Evolutionary conservation across 2,797 vertebrate genomes (phyloP).

Genomic region (Acanthornis magna): DNA sequence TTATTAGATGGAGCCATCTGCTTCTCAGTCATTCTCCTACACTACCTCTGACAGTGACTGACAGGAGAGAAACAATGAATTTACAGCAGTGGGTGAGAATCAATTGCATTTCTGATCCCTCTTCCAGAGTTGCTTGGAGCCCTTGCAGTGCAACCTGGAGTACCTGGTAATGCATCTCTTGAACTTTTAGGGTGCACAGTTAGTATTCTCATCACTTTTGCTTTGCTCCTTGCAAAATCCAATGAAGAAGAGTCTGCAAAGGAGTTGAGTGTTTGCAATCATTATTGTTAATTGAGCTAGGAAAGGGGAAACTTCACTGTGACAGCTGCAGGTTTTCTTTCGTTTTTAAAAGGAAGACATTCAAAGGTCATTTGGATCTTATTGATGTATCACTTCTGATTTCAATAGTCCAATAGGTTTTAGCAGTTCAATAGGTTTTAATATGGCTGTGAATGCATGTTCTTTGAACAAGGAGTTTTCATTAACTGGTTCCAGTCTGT

Average conservation of each 20-base stretch:
- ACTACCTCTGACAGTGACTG: conserved; percentile 49
- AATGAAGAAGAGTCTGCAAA: neutral
- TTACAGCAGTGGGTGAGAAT: conserved; percentile 47
- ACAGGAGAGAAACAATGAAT: conserved; percentile 60
- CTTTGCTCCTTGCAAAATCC: neutral
- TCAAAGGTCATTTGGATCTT: neutral
- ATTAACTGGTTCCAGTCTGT: neutral
- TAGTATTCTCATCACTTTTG: neutral
- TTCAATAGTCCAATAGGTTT: neutral
- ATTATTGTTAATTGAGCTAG: neutral
- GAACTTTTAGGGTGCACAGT: neutral
- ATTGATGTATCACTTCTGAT: neutral
- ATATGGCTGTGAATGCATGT: neutral
- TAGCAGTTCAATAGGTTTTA: neutral
- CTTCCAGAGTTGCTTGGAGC: neutral
- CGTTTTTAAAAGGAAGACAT: neutral
- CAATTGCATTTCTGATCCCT: conserved; percentile 15
- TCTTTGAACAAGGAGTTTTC: neutral
- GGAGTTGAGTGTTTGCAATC: neutral
- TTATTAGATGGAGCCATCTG: conserved; percentile 64
- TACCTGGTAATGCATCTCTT: neutral
- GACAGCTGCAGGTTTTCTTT: neutral
- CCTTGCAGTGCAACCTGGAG: neutral
- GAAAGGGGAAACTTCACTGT: neutral
- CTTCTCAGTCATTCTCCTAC: conserved; percentile 61